A percentile compares a stretch with the other conserved stretches of the same genome.
Evolutionary conservation across 2,797 vertebrate species (phyloP).

Genomic region (Iguana delicatissima): DNA sequence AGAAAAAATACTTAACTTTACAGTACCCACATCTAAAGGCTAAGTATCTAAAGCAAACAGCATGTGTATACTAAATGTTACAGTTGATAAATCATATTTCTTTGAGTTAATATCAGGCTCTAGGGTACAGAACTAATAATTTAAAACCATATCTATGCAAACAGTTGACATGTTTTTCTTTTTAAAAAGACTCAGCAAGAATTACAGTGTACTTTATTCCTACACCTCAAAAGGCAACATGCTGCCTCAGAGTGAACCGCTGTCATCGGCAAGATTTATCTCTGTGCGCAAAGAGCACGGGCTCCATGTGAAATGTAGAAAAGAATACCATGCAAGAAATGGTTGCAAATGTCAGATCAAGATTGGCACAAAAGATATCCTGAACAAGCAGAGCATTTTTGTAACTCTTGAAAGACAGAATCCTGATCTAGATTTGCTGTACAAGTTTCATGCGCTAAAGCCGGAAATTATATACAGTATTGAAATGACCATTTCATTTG

Average conservation of each 20-base stretch:
- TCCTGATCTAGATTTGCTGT: background rate
- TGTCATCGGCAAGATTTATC: conserved; percentile 19
- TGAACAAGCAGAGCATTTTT: background rate
- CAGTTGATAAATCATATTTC: background rate
- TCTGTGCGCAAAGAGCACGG: conserved; percentile 10
- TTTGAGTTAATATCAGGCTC: background rate
- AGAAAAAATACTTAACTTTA: background rate
- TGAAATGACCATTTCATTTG: background rate
- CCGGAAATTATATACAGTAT: background rate
- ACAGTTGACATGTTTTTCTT: conserved; percentile 7
- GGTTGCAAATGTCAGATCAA: conserved; percentile 21
- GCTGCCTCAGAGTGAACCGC: background rate
- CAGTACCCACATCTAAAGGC: background rate
- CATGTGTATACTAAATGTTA: background rate
- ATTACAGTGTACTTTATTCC: background rate
- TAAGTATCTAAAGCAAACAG: conserved; percentile 17
- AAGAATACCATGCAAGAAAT: conserved; percentile 9
- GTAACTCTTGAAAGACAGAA: background rate
- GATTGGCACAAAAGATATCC: conserved; percentile 1
- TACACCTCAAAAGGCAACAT: conserved; percentile 14
- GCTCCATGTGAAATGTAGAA: background rate
- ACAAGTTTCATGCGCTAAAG: background rate
- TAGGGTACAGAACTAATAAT: background rate
- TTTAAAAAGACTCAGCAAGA: background rate
- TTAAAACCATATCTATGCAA: conserved; percentile 19